These are phyloP conservation scores for Pelobates cultripes DNA, from an alignment of 2,797 vertebrate genomes.

Conservation along the genomic window DNA sequence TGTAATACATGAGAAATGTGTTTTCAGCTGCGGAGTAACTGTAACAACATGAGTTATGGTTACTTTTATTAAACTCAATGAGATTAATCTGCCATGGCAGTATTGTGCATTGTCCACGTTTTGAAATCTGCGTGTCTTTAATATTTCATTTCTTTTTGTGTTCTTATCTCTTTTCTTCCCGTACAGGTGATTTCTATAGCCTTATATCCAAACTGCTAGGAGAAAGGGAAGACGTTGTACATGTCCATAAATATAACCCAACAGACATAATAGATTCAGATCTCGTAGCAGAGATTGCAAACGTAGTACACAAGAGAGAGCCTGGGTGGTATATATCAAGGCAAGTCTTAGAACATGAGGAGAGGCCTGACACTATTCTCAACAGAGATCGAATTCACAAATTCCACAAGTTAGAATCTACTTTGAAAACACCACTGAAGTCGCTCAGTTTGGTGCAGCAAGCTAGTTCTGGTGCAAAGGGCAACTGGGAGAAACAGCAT, in stretches of 20 bases:
- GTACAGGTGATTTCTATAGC: conserved; percentile 91
- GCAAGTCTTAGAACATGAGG: conserved; percentile 72
- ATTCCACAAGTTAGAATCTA: conserved; percentile 90
- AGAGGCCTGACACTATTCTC: conserved; percentile 77
- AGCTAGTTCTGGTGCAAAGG: conserved; percentile 65
- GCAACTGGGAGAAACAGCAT: conserved; percentile 66
- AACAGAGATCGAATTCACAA: conserved; percentile 93
- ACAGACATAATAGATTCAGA: conserved; percentile 81
- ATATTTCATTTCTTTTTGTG: conserved; percentile 59
- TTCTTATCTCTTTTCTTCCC: conserved; percentile 54
- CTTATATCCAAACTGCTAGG: conserved; percentile 93
- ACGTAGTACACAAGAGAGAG: conserved; percentile 89
- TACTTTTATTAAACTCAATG: not conserved
- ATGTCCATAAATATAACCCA: conserved; percentile 83
- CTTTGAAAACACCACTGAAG: conserved; percentile 75
- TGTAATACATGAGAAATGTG: too few species aligned
- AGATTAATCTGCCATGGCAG: not conserved
- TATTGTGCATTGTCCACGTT: conserved; percentile 7
- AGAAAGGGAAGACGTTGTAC: conserved; percentile 85
- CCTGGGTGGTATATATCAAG: conserved; percentile 72
- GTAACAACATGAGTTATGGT: not conserved
- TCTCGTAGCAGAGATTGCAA: conserved; percentile 88
- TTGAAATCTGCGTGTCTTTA: conserved; percentile 53
- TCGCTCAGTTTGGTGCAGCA: conserved; percentile 69
- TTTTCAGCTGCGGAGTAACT: not conserved